phyloP scores from a whole-genome alignment of 1,140 invertebrate genomes.

The Ephestia elutella region DNA sequence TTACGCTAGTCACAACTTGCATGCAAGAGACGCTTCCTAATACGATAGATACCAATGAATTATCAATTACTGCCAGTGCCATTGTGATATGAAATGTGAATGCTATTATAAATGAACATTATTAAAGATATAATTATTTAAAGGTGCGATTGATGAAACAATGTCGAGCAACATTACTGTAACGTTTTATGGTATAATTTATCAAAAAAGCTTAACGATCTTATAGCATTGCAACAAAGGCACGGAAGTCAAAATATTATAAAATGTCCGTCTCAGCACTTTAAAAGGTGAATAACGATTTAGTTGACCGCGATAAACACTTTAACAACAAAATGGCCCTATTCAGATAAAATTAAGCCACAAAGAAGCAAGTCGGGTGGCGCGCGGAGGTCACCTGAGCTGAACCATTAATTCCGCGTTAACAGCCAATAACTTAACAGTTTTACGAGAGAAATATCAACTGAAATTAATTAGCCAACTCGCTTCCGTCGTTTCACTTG shows the following conservation, averaged over 20 bases:
- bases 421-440: constrained; percentile 35
- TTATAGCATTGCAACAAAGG: constrained; percentile 14
- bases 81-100: constrained; percentile 11
- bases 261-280: constrained; percentile 22
- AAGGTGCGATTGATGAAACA: too few relatives aligned
- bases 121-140: background rate
- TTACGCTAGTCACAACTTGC: constrained; percentile 29
- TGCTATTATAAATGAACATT: constrained; percentile 6
- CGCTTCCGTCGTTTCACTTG: constrained; percentile 33
- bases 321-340: constrained; percentile 28
- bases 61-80: constrained; percentile 34
- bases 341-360: constrained; percentile 38
- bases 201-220: background rate
- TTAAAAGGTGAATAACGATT: constrained; percentile 32
- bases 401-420: constrained; percentile 43
- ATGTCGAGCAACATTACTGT: too few relatives aligned
- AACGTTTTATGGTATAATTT: too few relatives aligned
- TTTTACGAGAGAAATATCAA: constrained; percentile 44
- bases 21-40: constrained; percentile 23
- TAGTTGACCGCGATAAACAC: constrained; percentile 23
- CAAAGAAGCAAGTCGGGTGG: constrained; percentile 26
- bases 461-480: constrained; percentile 39
- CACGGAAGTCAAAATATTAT: constrained; percentile 27
- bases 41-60: constrained; percentile 24
- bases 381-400: constrained; percentile 30